These are phyloP conservation scores for Spongilla lacustris DNA, from an alignment of 37 sponge, comb jelly and placozoan genomes.

Conservation along the genomic window DNA sequence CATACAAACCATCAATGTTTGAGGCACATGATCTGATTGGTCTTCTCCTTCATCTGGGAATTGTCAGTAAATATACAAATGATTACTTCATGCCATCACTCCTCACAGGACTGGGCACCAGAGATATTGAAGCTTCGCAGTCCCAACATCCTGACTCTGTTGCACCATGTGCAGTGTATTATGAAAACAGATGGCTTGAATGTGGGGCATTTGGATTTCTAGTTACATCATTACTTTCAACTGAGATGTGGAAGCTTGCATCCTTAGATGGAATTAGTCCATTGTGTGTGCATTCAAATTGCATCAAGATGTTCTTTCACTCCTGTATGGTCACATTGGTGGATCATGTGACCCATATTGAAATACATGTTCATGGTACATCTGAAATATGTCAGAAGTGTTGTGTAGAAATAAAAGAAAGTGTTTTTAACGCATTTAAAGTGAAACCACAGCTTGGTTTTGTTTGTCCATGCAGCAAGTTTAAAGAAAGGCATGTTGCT, in stretches of 20 bases:
- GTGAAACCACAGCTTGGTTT: neutral
- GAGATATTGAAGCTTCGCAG: neutral
- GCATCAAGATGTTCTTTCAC: neutral
- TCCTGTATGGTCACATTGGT: neutral
- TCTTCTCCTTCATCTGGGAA: neutral
- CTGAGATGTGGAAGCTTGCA: neutral
- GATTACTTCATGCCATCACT: neutral
- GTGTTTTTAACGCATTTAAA: neutral
- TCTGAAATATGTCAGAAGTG: neutral
- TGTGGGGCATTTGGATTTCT: neutral
- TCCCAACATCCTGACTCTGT: neutral
- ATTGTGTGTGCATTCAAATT: neutral
- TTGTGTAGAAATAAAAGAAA: neutral
- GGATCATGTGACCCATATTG: neutral
- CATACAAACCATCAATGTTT: neutral
- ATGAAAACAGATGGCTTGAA: neutral
- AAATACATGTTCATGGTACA: conserved; percentile 1
- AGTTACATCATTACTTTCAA: neutral
- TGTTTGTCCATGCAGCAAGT: neutral
- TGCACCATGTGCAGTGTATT: neutral
- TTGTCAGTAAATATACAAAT: conserved; percentile 5
- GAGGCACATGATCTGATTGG: neutral
- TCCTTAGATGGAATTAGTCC: neutral
- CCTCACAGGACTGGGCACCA: neutral
- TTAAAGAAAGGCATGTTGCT: neutral